These are phyloP conservation scores for Caenorhabditis auriculariae DNA, from an alignment of 2,888 invertebrate species.

Conservation along the genomic window DNA sequence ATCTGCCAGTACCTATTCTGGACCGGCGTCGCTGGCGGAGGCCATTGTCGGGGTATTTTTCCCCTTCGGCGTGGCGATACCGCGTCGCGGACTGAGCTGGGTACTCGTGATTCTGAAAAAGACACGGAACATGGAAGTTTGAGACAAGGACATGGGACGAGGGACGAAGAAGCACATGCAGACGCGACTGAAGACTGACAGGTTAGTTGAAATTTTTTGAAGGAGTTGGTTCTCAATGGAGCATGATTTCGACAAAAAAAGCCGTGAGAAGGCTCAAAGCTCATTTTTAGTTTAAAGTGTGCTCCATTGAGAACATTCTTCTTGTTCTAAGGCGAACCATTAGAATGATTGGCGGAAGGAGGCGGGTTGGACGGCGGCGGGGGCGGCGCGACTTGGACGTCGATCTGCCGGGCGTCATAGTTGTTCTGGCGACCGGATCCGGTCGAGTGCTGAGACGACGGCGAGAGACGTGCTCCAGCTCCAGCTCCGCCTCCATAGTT, in stretches of 20 bases:
- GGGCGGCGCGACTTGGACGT: conserved; percentile 16
- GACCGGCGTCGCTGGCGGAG: conserved; percentile 17
- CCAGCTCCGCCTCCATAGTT: conserved; percentile 19
- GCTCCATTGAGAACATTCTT: no score
- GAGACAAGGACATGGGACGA: conserved; percentile 20
- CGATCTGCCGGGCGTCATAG: no score
- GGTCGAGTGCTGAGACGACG: conserved; percentile 16
- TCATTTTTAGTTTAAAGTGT: no score
- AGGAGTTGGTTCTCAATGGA: neutral
- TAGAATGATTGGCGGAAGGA: no score
- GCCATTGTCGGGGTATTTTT: conserved; percentile 30
- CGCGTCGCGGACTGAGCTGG: conserved; percentile 33
- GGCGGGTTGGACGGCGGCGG: conserved; percentile 30
- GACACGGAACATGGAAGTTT: conserved; percentile 3
- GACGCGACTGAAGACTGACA: neutral
- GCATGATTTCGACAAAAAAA: no score
- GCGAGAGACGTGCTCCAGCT: conserved; percentile 18
- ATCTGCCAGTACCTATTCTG: conserved; percentile 42
- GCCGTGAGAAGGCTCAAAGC: no score
- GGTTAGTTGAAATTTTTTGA: neutral
- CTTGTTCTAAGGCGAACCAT: no score
- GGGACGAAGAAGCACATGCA: conserved; percentile 8
- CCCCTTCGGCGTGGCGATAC: conserved; percentile 30
- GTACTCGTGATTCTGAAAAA: conserved; percentile 34
- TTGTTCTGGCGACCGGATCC: conserved; percentile 10